A percentile compares a stretch with the other conserved stretches of the same genome.
phyloP scores from a whole-genome alignment of 2,888 invertebrate species.

The Tiliacea aurago region DNA sequence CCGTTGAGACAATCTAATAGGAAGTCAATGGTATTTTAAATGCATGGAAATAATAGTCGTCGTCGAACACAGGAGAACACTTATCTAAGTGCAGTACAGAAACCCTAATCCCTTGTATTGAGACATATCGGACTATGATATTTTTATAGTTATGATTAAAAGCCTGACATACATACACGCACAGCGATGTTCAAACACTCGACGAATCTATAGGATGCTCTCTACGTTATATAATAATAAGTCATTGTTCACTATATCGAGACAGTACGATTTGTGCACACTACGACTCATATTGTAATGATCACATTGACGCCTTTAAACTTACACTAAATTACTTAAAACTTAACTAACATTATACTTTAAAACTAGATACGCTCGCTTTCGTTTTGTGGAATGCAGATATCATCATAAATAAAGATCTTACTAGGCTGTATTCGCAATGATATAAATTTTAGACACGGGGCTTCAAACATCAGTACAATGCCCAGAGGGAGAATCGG shows the following conservation, averaged over 20 bases:
- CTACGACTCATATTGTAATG: conserved; percentile 87
- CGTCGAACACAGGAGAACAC: conserved; percentile 69
- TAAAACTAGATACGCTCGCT: conserved; percentile 84
- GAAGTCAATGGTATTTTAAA: conserved; percentile 68
- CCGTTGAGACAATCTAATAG: conserved; percentile 68
- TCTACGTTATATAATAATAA: conserved; percentile 81
- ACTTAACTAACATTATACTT: conserved; percentile 78
- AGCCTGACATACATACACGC: conserved; percentile 87
- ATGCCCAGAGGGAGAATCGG: conserved; percentile 83
- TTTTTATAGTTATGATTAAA: conserved; percentile 82
- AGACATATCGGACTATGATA: conserved; percentile 84
- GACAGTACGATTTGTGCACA: conserved; percentile 88
- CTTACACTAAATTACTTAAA: conserved; percentile 82
- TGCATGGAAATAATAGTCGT: conserved; percentile 66
- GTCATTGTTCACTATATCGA: conserved; percentile 81
- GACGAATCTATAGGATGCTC: conserved; percentile 86
- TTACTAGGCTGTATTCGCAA: conserved; percentile 80
- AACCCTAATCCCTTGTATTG: conserved; percentile 85
- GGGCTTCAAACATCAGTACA: conserved; percentile 87
- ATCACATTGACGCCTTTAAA: conserved; percentile 89
- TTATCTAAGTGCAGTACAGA: conserved; percentile 82
- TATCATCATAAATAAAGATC: conserved; percentile 86
- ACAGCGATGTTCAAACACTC: conserved; percentile 86
- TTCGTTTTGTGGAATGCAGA: conserved; percentile 89
- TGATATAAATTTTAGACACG: conserved; percentile 75